Percentiles rank a stretch among this genome's conserved stretches.
phyloP scores from a whole-genome alignment of 92 coral and sea anemone species.

The Porites lobata region DNA sequence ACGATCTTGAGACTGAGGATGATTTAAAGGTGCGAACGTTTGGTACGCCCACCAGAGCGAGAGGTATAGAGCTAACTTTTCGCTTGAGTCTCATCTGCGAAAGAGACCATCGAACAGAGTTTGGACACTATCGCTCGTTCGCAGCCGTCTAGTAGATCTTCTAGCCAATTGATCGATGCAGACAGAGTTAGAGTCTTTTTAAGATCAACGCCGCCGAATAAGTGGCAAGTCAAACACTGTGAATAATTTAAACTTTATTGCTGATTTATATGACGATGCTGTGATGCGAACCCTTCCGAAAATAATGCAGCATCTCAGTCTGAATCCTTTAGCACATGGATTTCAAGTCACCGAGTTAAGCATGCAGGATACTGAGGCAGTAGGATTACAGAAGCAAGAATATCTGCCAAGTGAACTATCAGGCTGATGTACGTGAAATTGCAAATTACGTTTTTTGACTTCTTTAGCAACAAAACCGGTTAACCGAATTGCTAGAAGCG shows the following conservation, averaged over 20 bases:
- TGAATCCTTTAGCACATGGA: neutral
- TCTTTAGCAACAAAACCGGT: slow-evolving; percentile 42
- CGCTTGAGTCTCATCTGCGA: neutral
- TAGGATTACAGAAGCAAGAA: too few species aligned
- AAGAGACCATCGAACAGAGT: neutral
- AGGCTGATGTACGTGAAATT: neutral
- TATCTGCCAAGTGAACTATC: too few species aligned
- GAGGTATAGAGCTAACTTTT: neutral
- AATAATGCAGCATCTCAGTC: neutral
- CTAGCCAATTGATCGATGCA: neutral
- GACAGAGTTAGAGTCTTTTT: neutral
- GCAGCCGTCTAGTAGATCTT: neutral
- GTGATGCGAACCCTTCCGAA: neutral
- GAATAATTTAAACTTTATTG: neutral
- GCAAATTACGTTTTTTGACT: neutral
- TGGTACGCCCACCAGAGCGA: neutral
- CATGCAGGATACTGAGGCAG: too few species aligned
- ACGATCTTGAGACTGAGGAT: slow-evolving; percentile 3
- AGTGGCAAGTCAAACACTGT: neutral
- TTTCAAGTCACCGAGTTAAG: neutral
- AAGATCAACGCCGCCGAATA: neutral
- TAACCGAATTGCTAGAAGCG: slow-evolving; percentile 46
- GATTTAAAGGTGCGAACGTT: neutral
- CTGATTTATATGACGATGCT: neutral
- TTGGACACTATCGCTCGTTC: slow-evolving; percentile 15